Percentiles rank a stretch among this genome's conserved stretches.
phyloP scores from a whole-genome alignment of 2,113 vertebrate species.

The Amphiprion ocellaris region DNA sequence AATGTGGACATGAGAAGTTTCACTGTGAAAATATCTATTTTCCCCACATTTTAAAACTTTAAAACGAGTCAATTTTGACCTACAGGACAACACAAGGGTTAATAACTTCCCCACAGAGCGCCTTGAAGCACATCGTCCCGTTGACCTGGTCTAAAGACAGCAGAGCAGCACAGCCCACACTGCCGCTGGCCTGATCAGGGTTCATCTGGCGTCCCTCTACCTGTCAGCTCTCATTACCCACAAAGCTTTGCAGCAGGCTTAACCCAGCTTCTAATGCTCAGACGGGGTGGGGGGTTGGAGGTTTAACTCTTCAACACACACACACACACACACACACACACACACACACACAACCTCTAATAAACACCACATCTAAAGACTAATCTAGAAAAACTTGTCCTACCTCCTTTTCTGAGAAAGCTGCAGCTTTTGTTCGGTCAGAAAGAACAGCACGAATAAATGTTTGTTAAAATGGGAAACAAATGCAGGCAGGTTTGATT shows the following conservation, averaged over 20 bases:
- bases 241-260: slow-evolving; percentile 73
- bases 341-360: slow-evolving; percentile 31
- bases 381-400: slow-evolving; percentile 35
- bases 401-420: slow-evolving; percentile 77
- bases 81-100: too few species aligned
- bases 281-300: slow-evolving; percentile 51
- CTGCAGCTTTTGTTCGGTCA: slow-evolving; percentile 38
- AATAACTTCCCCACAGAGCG: not conserved
- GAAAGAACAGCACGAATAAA: not conserved
- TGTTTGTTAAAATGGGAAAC: not conserved
- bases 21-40: too few species aligned
- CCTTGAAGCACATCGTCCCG: not conserved
- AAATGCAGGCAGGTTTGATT: not conserved
- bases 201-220: slow-evolving; percentile 49
- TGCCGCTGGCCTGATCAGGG: slow-evolving; percentile 26
- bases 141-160: slow-evolving; percentile 11
- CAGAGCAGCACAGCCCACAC: not conserved
- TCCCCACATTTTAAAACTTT: too few species aligned
- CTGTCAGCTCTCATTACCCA: slow-evolving; percentile 75
- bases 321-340: slow-evolving; percentile 21
- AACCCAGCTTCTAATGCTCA: slow-evolving; percentile 68
- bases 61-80: too few species aligned
- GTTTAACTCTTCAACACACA: slow-evolving; percentile 56
- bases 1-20: too few species aligned
- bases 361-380: slow-evolving; percentile 27